Percentiles rank a stretch among this genome's conserved stretches.
These are phyloP conservation scores for Leistus spinibarbis DNA, from an alignment of 2,888 invertebrate species.

Conservation along the genomic window DNA sequence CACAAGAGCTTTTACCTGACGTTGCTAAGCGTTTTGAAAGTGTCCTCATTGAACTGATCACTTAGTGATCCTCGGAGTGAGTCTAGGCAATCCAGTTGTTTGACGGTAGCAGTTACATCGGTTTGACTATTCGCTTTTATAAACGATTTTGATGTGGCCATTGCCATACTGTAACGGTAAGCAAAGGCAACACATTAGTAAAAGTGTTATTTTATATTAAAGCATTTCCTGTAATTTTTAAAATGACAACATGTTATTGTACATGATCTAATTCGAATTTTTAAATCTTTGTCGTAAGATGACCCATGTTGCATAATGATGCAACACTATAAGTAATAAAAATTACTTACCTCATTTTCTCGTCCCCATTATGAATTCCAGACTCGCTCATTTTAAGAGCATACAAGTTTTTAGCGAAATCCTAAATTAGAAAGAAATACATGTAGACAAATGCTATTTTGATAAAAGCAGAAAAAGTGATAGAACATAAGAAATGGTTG, in stretches of 20 bases:
- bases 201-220: too few species aligned
- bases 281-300: too few species aligned
- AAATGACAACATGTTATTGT: too few species aligned
- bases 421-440: constrained; percentile 56
- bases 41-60: constrained; percentile 82
- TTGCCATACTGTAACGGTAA: constrained; percentile 61
- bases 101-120: constrained; percentile 66
- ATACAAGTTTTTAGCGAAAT: constrained; percentile 77
- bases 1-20: constrained; percentile 66
- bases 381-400: constrained; percentile 74
- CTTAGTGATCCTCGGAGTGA: constrained; percentile 77
- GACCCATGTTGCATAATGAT: too few species aligned
- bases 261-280: neutral
- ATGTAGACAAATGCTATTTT: neutral
- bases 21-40: constrained; percentile 90
- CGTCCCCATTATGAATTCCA: constrained; percentile 46
- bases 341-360: constrained; percentile 36
- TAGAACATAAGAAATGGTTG: too few species aligned
- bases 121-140: constrained; percentile 90
- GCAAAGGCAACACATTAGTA: constrained; percentile 13
- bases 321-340: too few species aligned
- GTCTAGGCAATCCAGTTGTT: constrained; percentile 70
- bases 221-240: too few species aligned
- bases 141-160: constrained; percentile 84
- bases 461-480: too few species aligned